These are phyloP conservation scores for Shinisaurus crocodilurus DNA, from an alignment of 2,113 vertebrate genomes.

Conservation along the genomic window DNA sequence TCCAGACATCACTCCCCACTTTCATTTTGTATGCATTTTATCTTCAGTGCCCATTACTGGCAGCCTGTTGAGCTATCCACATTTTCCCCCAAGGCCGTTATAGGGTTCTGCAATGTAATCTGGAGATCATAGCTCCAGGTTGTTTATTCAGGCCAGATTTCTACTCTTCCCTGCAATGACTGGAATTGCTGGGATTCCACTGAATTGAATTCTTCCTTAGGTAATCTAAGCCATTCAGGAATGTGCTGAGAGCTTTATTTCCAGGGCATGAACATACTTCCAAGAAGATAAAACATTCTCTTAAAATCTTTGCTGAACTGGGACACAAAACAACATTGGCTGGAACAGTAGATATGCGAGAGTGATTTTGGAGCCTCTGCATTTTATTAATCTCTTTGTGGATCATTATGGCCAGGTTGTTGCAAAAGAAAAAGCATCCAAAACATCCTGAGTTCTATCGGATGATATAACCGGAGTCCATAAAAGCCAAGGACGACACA, in stretches of 20 bases:
- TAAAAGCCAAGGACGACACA: conserved; percentile 60
- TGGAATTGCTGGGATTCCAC: not conserved
- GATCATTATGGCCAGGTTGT: conserved; percentile 50
- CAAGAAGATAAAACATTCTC: not conserved
- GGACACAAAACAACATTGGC: not conserved
- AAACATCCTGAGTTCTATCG: conserved; percentile 60
- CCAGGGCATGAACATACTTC: too few species aligned
- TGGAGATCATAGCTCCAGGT: not conserved
- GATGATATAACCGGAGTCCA: conserved; percentile 41
- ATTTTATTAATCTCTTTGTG: conserved; percentile 46
- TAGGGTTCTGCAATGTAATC: not conserved
- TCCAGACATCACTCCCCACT: not conserved
- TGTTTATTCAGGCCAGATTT: conserved; percentile 5
- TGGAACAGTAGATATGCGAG: not conserved
- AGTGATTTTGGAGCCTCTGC: conserved; percentile 1
- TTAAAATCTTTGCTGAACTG: not conserved
- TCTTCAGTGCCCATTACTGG: not conserved
- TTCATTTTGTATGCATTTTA: not conserved
- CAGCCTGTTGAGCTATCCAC: not conserved
- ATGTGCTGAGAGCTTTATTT: not conserved
- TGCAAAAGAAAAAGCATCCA: conserved; percentile 59
- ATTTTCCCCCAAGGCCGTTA: not conserved
- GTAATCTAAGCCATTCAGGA: not conserved
- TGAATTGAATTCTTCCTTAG: not conserved
- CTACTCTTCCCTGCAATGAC: not conserved